These are phyloP conservation scores for Eleginops maclovinus DNA, from an alignment of 2,113 vertebrate species.

Conservation along the genomic window DNA sequence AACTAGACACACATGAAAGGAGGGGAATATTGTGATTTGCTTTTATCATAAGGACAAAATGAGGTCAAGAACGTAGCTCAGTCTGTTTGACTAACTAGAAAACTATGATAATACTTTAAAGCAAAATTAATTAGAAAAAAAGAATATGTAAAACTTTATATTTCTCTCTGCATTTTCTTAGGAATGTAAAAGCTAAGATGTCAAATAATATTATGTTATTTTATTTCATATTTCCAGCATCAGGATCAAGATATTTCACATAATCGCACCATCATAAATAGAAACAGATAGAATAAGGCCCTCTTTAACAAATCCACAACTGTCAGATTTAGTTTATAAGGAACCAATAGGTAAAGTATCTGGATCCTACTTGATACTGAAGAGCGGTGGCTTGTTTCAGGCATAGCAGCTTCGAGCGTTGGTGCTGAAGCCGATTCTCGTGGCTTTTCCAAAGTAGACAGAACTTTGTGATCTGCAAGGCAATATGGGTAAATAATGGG, in stretches of 20 bases:
- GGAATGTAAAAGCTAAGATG: not conserved
- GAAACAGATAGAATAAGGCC: not conserved
- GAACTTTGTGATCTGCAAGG: conserved; percentile 91
- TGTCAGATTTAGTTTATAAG: conserved; percentile 4
- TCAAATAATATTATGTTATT: conserved; percentile 14
- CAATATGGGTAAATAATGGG: conserved; percentile 67
- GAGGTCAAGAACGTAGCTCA: not conserved
- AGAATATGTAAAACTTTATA: not conserved
- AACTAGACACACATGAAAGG: conserved; percentile 27
- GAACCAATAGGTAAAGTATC: conserved; percentile 41
- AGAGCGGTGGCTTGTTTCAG: conserved; percentile 94
- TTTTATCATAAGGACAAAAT: conserved; percentile 4
- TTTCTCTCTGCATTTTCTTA: not conserved
- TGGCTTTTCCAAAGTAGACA: conserved; percentile 94
- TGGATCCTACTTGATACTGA: conserved; percentile 93
- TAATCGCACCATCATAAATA: not conserved
- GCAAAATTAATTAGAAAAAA: conserved; percentile 10
- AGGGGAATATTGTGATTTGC: conserved; percentile 34
- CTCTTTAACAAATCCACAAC: conserved; percentile 7
- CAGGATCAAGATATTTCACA: not conserved
- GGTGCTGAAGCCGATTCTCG: conserved; percentile 95
- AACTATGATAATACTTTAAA: conserved; percentile 5
- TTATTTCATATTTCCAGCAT: conserved; percentile 19
- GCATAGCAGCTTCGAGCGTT: conserved; percentile 91
- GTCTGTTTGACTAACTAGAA: not conserved